A percentile compares a stretch with the other conserved stretches of the same genome.
These are phyloP conservation scores for Myotis davidii DNA, from an alignment of 2,113 vertebrate species.

Conservation along the genomic window DNA sequence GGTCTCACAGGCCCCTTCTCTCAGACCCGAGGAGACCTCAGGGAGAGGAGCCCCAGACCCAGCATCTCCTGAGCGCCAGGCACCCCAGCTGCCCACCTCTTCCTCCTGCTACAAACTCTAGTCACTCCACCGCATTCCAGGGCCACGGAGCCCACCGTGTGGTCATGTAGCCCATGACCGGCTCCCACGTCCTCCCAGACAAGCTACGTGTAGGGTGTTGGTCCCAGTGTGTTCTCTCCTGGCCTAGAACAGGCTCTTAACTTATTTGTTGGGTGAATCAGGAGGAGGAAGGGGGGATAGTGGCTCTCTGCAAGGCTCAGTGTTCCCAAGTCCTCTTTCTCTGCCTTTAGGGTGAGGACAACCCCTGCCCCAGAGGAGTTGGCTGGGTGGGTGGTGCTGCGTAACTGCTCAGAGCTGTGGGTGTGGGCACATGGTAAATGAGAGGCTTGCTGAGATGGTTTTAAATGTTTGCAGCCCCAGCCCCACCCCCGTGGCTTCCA, in stretches of 20 bases:
- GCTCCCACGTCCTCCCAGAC: background rate
- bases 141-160: background rate
- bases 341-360: background rate
- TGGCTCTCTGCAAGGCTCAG: background rate
- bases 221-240: background rate
- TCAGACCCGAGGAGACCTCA: background rate
- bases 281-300: background rate
- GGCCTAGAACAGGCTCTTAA: background rate
- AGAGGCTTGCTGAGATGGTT: fast-evolving
- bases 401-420: background rate
- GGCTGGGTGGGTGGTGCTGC: background rate
- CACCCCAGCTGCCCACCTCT: background rate
- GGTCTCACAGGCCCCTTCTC: background rate
- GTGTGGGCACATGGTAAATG: background rate
- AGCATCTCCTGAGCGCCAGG: fast-evolving
- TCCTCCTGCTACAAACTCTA: background rate
- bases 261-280: background rate
- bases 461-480: background rate
- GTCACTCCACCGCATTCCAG: background rate
- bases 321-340: background rate
- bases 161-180: background rate
- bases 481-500: background rate
- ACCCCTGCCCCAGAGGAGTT: background rate
- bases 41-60: background rate
- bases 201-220: fast-evolving